phyloP scores from a whole-genome alignment of 2,113 vertebrate species.

The Gambusia affinis region DNA sequence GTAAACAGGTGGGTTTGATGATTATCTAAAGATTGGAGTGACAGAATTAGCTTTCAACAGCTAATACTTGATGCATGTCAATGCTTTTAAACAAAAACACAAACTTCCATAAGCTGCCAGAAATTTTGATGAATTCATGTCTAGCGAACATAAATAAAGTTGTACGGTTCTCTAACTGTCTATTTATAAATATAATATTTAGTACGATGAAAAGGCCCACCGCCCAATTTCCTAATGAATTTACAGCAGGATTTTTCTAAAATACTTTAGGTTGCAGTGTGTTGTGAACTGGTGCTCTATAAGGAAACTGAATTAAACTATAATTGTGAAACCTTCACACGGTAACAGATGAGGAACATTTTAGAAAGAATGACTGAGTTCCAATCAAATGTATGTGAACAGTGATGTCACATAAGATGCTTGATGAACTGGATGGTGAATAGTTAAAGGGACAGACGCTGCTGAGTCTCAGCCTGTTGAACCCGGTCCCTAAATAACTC shows the following conservation, averaged over 20 bases:
- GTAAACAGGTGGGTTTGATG: constrained; percentile 66
- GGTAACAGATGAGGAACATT: too few species aligned
- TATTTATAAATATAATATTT: neutral
- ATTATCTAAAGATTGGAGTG: neutral
- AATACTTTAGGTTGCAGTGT: too few species aligned
- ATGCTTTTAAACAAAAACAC: neutral
- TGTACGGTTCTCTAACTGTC: neutral
- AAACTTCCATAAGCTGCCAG: neutral
- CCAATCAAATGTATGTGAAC: too few species aligned
- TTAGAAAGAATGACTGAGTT: too few species aligned
- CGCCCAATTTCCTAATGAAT: neutral
- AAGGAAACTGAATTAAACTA: too few species aligned
- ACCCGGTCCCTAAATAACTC: neutral
- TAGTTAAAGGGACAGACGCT: neutral
- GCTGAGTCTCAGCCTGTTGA: neutral
- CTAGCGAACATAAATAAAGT: neutral
- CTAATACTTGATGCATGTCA: neutral
- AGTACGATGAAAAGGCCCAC: neutral
- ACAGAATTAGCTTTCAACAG: neutral
- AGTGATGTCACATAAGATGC: too few species aligned
- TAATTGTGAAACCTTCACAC: too few species aligned
- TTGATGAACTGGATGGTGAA: neutral
- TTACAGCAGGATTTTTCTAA: neutral
- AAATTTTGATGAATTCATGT: neutral
- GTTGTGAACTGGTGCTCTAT: too few species aligned